Evolutionary conservation across 64 coral and sea anemone species (phyloP), one percentile per base, ranked within the genome.

Genomic region (Catalaphyllia jardinei): DNA sequence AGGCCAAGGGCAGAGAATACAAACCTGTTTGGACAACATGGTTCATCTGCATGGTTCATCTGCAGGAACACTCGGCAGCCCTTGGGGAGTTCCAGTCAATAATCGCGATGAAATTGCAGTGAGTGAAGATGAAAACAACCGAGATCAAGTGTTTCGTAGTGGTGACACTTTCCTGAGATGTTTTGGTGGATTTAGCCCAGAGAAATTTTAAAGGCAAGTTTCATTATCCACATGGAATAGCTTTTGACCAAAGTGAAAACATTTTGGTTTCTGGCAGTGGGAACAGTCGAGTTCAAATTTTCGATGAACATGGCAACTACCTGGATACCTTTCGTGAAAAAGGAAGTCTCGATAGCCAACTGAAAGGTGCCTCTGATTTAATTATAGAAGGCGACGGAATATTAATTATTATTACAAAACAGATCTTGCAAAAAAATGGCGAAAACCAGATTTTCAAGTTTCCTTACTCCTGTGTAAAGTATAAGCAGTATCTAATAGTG

Each of bases 41-140:
- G 87, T 10, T 31, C 5, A 8, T 46, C 31, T 27, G 72, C 51
- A 12, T 4, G 87, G 87, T 10, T 31, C 5, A 8, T 46, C 31
- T 27, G 72, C 51, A 12, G 86, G 86, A 24, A 52, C 46, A 29
- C 71, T 88, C 11, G 27, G 55, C 31, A 31, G 16, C 31, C 74
- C 87, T 29, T 78, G 52, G 87, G 87, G 87, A 75, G 87, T 89
- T 14, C 16, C 87, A 29, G 87, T 89, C 15, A 79, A 89, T 65
- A 33, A 78, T 14, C 55, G 55, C 20, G 75, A 89, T 62, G 59
- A 89, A 20, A 89, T 89, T 29, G 75, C 60, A 30, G 87, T 88
- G 17, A 29, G 50, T 62, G 87, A 78, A 11, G 6, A 0, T 39
- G 52, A 7, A 0, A 88, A 88, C 25, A 14, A 88, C 87, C 62